These are phyloP conservation scores for Saguinus imperator DNA, from an alignment of 2,113 vertebrate genomes.

Conservation along the genomic window DNA sequence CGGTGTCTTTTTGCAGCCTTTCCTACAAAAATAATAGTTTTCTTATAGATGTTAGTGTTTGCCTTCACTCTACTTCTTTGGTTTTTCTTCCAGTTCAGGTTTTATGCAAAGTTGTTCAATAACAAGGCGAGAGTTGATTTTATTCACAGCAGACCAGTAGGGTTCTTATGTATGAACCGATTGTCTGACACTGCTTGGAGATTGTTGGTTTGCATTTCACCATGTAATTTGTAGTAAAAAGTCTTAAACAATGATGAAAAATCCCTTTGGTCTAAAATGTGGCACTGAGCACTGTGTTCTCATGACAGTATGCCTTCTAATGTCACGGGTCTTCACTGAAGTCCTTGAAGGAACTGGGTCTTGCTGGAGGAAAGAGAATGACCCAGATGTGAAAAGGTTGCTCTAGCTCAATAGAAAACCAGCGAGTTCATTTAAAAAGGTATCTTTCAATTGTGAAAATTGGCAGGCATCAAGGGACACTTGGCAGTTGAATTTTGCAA, in stretches of 20 bases:
- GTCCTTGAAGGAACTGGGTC: constrained; percentile 46
- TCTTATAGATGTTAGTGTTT: constrained; percentile 39
- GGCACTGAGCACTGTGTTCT: not conserved
- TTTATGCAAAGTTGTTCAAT: constrained; percentile 28
- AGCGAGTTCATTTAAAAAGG: constrained; percentile 68
- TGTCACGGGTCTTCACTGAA: constrained; percentile 16
- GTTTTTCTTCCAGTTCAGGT: constrained; percentile 56
- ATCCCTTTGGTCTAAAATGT: not conserved
- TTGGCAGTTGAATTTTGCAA: constrained; percentile 54
- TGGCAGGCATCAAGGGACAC: constrained; percentile 39
- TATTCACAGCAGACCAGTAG: not conserved
- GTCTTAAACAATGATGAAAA: constrained; percentile 10
- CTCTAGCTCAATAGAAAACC: constrained; percentile 61
- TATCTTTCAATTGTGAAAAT: constrained; percentile 70
- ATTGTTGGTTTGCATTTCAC: constrained; percentile 55
- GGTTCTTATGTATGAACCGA: not conserved
- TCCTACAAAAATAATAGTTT: constrained; percentile 58
- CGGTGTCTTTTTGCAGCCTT: constrained; percentile 47
- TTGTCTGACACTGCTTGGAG: not conserved
- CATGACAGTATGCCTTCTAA: not conserved
- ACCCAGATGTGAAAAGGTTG: constrained; percentile 44
- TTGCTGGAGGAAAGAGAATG: constrained; percentile 3
- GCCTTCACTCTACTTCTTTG: constrained; percentile 41
- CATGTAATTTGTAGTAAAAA: constrained; percentile 1
- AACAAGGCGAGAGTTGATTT: constrained; percentile 28